Evolutionary conservation across 2,113 vertebrate genomes (phyloP).

Genomic region (Excalfactoria chinensis): DNA sequence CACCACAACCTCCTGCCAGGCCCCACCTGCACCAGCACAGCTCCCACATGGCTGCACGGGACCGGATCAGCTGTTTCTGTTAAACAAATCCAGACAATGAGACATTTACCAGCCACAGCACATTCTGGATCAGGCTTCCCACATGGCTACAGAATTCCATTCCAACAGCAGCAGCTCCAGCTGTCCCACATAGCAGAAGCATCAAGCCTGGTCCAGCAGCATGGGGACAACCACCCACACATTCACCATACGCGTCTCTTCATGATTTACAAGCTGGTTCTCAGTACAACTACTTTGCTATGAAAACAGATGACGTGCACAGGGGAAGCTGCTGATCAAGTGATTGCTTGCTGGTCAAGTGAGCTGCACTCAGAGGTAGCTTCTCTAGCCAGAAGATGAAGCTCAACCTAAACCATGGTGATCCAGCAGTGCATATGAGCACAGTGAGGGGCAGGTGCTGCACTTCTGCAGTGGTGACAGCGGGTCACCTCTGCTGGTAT

Average conservation of each 20-base stretch:
- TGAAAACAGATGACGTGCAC: slow-evolving; percentile 10
- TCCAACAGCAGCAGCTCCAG: neutral
- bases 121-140: neutral
- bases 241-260: neutral
- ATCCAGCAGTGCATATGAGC: neutral
- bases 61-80: neutral
- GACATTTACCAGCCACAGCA: neutral
- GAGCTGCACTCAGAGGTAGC: neutral
- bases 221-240: neutral
- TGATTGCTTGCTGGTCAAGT: neutral
- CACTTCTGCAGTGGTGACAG: neutral
- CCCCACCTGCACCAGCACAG: neutral
- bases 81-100: neutral
- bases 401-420: neutral
- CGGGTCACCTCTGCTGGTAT: neutral
- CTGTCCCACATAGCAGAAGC: neutral
- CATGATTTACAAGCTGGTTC: neutral
- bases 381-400: slow-evolving; percentile 2
- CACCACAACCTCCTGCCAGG: neutral
- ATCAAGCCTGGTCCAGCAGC: rapidly evolving
- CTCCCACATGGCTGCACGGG: neutral
- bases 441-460: neutral
- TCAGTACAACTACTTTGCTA: neutral
- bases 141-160: neutral
- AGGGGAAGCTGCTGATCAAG: neutral